Base-by-base conservation (phyloP, 2,888 invertebrate genomes). In the Blera fallax region DNA sequence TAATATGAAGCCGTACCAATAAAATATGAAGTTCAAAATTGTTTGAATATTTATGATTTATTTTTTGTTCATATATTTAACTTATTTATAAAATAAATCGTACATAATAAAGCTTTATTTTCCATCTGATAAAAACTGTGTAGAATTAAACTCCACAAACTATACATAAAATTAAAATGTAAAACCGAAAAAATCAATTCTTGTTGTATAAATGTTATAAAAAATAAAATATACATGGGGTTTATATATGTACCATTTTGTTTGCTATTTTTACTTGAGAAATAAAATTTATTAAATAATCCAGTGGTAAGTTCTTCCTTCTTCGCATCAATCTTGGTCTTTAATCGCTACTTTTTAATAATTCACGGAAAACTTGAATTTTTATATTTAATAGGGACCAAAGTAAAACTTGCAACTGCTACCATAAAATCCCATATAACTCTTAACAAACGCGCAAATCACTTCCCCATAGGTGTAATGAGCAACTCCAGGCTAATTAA, bases 171-270 rank as follows among this genome's bases (percentile, higher is more conserved):
- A n/a, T n/a, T 10, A 52, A 37, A 40, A 69, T 54, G 52, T 56
- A 69, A 52, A 40, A 14, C 27, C 3, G 24, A 54, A 29, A 56
- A 69, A 69, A 40, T 69, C 29, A 69, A 69, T 69, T 69, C 69
- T 69, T 69, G 69, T 69, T 69, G 69, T 54, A 54, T 69, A 69
- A 69, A 54, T 69, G 69, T 69, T 69, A 69, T 54, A 43, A 56
- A 14, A 40, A 69, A 69, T 54, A 69, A 69, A 69, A 54, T 40
- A 69, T 56, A 69, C 69, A 54, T 69, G 54, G 40, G 27, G 69
- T 69, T 69, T 69, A 69, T 54, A 69, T 52, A 67, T 34, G 32
- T 52, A 50, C 10, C n/a, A 34, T 16, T n/a, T 43, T 45, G 24
- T n/a, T 27, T 64, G 0, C n/a, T 62, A 10, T 40, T 40, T 14